Evolutionary conservation across 92 coral and sea anemone genomes (phyloP), one percentile per base, ranked within the genome.

Genomic region (Pocillopora grandis): DNA sequence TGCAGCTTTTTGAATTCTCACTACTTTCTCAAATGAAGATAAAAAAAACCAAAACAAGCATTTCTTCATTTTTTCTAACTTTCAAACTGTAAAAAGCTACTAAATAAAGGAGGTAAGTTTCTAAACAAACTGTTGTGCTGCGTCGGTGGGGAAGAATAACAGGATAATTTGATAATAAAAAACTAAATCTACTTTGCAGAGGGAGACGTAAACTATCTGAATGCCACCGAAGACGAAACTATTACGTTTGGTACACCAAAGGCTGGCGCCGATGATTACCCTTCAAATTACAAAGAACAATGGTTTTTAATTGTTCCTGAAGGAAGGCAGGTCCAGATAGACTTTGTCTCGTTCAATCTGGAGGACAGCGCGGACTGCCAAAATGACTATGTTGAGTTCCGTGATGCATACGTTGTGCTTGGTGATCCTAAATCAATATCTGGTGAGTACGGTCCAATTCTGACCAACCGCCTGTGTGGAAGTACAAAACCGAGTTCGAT

Each of bases 201-300:
- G n/a, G 57, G 75, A 13, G 5, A 0, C 0, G 13, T 7, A 10
- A 64, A n/a, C 73, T 52, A 5, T 48, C 63, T 65, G 8, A 79
- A 79, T 55, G 83, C 72, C 65, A 20, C 83, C 13, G 64, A 66
- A 1, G 83, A 27, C 33, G 52, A 79, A 62, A 77, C 71, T 9
- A 77, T 77, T 14, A 69, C 36, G 75, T 65, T 79, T 66, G 57
- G 83, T 3, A 79, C 83, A 7, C 74, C 55, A 12, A 79, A 79
- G 67, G 57, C 11, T 79, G 82, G 59, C 42, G 12, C 36, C 21
- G 7, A 49, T 16, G 65, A 79, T 23, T 79, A 79, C 19, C 75
- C 63, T 16, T 10, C 49, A 31, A 7, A 8, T 79, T 48, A 11
- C 63, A 49, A 2, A 5, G 15, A 56, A 9, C 23, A 27, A 16